phyloP scores from a whole-genome alignment of 2,113 vertebrate species.

The Melanostigma gelatinosum region DNA sequence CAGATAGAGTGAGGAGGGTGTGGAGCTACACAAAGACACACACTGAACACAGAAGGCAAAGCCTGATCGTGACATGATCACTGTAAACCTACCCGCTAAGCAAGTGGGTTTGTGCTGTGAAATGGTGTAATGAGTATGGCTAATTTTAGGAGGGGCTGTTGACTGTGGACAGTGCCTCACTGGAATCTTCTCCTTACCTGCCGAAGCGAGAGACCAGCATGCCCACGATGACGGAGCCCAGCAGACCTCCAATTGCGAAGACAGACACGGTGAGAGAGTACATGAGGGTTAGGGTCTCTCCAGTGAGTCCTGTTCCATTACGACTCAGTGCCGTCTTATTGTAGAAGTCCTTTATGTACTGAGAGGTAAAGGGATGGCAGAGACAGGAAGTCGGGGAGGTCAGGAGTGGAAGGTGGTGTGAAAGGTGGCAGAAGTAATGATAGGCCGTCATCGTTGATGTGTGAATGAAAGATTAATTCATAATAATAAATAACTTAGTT shows the following conservation, averaged over 20 bases:
- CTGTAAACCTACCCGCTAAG: background rate
- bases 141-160: background rate
- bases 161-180: too few species aligned
- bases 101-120: background rate
- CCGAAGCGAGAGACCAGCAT: slow-evolving; percentile 87
- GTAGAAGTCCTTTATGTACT: slow-evolving; percentile 94
- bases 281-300: slow-evolving; percentile 85
- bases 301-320: slow-evolving; percentile 80
- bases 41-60: too few species aligned
- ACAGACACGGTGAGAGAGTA: slow-evolving; percentile 91
- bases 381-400: background rate
- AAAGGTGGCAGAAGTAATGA: background rate
- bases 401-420: background rate
- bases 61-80: too few species aligned
- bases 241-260: slow-evolving; percentile 89
- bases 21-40: too few species aligned
- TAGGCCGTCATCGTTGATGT: background rate
- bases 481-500: too few species aligned
- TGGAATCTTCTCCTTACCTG: slow-evolving; percentile 80
- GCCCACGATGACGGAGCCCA: slow-evolving; percentile 89
- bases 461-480: background rate
- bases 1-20: too few species aligned
- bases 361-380: background rate
- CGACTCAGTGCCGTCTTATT: slow-evolving; percentile 84
- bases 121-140: too few species aligned